Evolutionary conservation across 2,888 invertebrate genomes (phyloP).

Genomic region (Cheilosia scutellata): DNA sequence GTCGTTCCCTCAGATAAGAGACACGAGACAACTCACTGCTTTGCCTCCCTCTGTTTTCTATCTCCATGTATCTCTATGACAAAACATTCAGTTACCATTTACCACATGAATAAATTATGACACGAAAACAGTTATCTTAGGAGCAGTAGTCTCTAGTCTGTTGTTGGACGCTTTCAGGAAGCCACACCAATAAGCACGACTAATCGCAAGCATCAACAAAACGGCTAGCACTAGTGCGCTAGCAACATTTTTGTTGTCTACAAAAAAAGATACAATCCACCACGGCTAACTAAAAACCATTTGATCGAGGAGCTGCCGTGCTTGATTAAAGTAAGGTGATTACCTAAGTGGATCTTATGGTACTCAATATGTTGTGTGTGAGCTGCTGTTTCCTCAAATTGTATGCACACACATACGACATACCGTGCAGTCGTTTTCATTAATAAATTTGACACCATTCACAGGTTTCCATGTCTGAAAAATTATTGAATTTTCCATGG

Average conservation of each 20-base stretch:
- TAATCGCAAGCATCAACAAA: conserved; percentile 50
- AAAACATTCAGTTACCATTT: conserved; percentile 72
- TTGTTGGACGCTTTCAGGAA: conserved; percentile 65
- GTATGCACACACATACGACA: conserved; percentile 5
- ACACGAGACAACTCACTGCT: conserved; percentile 52
- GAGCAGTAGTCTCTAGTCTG: conserved; percentile 1
- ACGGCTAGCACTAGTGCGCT: conserved; percentile 12
- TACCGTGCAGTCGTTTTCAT: conserved; percentile 41
- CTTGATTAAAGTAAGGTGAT: conserved; percentile 66
- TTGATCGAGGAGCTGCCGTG: conserved; percentile 36
- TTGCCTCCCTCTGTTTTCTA: conserved; percentile 24
- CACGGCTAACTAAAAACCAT: neutral
- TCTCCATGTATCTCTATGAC: conserved; percentile 34
- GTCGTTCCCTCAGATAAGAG: conserved; percentile 60
- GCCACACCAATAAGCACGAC: conserved; percentile 70
- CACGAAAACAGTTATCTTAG: conserved; percentile 68
- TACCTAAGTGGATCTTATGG: conserved; percentile 70
- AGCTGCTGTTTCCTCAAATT: conserved; percentile 9
- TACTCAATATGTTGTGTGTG: conserved; percentile 30
- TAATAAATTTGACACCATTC: conserved; percentile 76
- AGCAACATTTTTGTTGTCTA: conserved; percentile 52
- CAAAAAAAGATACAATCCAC: conserved; percentile 57
- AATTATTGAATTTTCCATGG: conserved; percentile 60
- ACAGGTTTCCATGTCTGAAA: conserved; percentile 61
- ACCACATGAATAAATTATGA: conserved; percentile 73